Evolutionary conservation across 2,113 vertebrate species (phyloP).

Genomic region (Danio rerio): GRCz12tu NC_133188.1:38747001-38747500

Average conservation of each 20-base stretch:
- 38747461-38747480: no score
- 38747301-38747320: not conserved
- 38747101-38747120: constrained; percentile 6
- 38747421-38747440: no score
- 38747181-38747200: not conserved
- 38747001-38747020: constrained; percentile 55
- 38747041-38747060: constrained; percentile 20
- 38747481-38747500: no score
- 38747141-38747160: constrained; percentile 14
- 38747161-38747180: not conserved
- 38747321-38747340: not conserved
- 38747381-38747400: no score
- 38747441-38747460: no score
- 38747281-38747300: not conserved
- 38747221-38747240: not conserved
- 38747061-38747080: constrained; percentile 15
- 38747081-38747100: constrained; percentile 11
- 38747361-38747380: no score
- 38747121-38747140: not conserved
- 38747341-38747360: not conserved
- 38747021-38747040: constrained; percentile 35
- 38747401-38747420: no score
- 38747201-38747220: not conserved
- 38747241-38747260: not conserved
- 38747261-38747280: not conserved